Conservation (phyloP, 1,140 invertebrate species). For the Physella acuta region DNA sequence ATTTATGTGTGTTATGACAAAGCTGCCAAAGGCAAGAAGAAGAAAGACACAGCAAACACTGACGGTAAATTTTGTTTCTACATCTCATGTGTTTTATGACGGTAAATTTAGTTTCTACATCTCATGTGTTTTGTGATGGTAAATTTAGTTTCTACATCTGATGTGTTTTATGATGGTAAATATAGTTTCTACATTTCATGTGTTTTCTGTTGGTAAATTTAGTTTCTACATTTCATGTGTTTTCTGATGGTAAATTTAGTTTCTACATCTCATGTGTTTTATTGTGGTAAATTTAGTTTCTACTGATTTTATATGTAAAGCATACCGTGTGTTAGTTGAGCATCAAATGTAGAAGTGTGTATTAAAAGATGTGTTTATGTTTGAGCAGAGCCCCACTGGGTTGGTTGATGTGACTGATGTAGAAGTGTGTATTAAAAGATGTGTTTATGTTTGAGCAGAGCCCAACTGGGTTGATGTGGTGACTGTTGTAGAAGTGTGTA, state of each 20-base stretch:
- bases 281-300: too few species aligned
- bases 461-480: conserved; percentile 79
- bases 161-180: background rate
- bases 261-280: background rate
- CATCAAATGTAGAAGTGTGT: too few species aligned
- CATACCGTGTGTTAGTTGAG: too few species aligned
- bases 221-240: background rate
- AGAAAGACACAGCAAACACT: background rate
- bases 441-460: conserved; percentile 54
- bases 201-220: background rate
- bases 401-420: too few species aligned
- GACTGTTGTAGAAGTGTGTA: too few species aligned
- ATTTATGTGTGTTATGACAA: conserved; percentile 28
- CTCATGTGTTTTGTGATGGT: background rate
- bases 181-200: background rate
- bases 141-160: background rate
- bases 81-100: background rate
- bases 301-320: too few species aligned
- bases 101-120: background rate
- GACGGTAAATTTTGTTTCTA: conserved; percentile 5
- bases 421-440: too few species aligned
- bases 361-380: too few species aligned
- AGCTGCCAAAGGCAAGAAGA: background rate
- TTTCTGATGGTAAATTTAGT: background rate
- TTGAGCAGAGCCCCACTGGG: too few species aligned